Percentiles rank a stretch among this genome's conserved stretches.
Conservation (phyloP, 2,797 vertebrate genomes). For the Phataginus tetradactyla region DNA sequence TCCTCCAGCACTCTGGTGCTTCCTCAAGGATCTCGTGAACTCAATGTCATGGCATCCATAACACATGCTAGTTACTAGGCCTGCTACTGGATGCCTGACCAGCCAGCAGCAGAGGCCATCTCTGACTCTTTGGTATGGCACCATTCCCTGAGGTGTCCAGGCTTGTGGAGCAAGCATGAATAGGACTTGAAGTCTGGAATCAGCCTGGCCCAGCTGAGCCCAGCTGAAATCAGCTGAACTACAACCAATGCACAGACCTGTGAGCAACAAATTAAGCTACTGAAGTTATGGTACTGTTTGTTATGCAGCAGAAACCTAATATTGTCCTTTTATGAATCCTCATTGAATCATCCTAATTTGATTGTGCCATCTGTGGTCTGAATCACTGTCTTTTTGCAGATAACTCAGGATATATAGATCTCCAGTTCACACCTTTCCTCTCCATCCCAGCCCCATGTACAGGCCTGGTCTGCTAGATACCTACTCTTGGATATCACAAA, state of each 20-base stretch:
- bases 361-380: neutral
- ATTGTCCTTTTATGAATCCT: conserved; percentile 28
- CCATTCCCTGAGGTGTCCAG: neutral
- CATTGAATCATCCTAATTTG: neutral
- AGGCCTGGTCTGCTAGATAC: neutral
- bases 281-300: conserved; percentile 5
- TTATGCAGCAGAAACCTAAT: conserved; percentile 49
- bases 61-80: neutral
- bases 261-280: neutral
- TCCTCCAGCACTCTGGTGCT: neutral
- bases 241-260: neutral
- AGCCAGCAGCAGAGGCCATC: neutral
- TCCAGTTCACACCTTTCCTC: neutral
- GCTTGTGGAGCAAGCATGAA: neutral
- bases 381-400: neutral
- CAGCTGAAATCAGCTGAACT: neutral
- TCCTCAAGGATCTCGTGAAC: neutral
- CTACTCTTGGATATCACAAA: conserved; percentile 12
- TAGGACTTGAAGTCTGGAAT: neutral
- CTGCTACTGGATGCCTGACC: neutral
- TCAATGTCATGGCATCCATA: neutral
- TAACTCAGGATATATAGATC: neutral
- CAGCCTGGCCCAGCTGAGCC: neutral
- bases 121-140: neutral
- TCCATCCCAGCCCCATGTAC: neutral